Conservation (phyloP, 2,113 vertebrate genomes). For the Campylorhamphus procurvoides region DNA sequence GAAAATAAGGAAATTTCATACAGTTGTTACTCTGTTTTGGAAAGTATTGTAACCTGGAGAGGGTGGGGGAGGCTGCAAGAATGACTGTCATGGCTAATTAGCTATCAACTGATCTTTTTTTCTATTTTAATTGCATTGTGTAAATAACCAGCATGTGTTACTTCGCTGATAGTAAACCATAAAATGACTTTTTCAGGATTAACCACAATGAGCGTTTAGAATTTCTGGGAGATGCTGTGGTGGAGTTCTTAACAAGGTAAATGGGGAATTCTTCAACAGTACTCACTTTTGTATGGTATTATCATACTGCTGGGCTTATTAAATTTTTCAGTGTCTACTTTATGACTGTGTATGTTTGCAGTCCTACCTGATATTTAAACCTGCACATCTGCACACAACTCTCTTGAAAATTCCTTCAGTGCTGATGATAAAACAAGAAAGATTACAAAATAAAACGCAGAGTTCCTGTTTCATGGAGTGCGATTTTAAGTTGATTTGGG, state of each 20-base stretch:
- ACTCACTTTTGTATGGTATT: neutral
- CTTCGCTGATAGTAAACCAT: neutral
- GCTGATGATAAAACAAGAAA: constrained; percentile 26
- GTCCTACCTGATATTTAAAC: neutral
- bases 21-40: neutral
- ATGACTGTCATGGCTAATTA: neutral
- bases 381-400: neutral
- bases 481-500: constrained; percentile 47
- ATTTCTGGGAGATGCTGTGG: constrained; percentile 99
- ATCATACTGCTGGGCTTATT: neutral
- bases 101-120: neutral
- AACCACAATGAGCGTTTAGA: constrained; percentile 98
- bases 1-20: neutral
- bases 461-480: constrained; percentile 55
- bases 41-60: neutral
- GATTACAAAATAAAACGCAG: constrained; percentile 56
- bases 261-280: constrained; percentile 7
- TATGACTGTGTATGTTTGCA: neutral
- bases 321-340: neutral
- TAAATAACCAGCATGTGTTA: neutral
- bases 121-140: neutral
- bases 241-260: constrained; percentile 98
- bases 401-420: constrained; percentile 25
- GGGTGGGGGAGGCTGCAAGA: neutral
- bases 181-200: constrained; percentile 80